phyloP scores from a whole-genome alignment of 1,140 invertebrate genomes.

The Drosophila bocqueti region DNA sequence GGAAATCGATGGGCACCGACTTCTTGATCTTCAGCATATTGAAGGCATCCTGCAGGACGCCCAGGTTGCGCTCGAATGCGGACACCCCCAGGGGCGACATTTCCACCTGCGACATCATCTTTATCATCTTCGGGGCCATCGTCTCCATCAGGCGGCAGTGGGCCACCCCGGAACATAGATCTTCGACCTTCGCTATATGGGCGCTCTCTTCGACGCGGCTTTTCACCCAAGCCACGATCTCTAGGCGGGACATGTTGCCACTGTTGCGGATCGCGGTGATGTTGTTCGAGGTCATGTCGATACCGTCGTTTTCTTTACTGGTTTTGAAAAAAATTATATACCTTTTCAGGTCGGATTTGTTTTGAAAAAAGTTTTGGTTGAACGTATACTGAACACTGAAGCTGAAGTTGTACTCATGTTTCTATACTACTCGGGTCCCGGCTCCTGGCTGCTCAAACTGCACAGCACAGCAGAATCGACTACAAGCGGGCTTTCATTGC shows the following conservation, averaged over 20 bases:
- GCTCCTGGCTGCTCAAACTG: background rate
- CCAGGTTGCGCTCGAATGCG: slow-evolving; percentile 99
- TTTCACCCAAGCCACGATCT: background rate
- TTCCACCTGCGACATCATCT: slow-evolving; percentile 96
- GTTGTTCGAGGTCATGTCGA: background rate
- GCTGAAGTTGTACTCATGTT: background rate
- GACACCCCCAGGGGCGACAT: slow-evolving; percentile 98
- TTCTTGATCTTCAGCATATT: slow-evolving; percentile 99
- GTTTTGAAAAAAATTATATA: too few relatives aligned
- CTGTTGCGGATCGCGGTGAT: background rate
- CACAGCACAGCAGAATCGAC: background rate
- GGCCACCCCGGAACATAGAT: slow-evolving; percentile 96
- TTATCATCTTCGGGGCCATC: slow-evolving; percentile 96
- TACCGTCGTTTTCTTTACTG: background rate
- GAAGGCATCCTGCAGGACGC: slow-evolving; percentile 97
- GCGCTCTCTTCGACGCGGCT: background rate
- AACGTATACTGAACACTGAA: background rate
- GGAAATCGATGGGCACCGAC: slow-evolving; percentile 91
- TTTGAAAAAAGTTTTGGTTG: too few relatives aligned
- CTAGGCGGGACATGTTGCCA: background rate
- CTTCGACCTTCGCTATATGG: slow-evolving; percentile 89
- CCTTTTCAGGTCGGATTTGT: too few relatives aligned
- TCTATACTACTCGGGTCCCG: too few relatives aligned
- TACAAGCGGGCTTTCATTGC: slow-evolving; percentile 32
- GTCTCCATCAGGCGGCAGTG: slow-evolving; percentile 99